These are phyloP conservation scores for Entelurus aequoreus DNA, from an alignment of 2,113 vertebrate species.

Conservation along the genomic window DNA sequence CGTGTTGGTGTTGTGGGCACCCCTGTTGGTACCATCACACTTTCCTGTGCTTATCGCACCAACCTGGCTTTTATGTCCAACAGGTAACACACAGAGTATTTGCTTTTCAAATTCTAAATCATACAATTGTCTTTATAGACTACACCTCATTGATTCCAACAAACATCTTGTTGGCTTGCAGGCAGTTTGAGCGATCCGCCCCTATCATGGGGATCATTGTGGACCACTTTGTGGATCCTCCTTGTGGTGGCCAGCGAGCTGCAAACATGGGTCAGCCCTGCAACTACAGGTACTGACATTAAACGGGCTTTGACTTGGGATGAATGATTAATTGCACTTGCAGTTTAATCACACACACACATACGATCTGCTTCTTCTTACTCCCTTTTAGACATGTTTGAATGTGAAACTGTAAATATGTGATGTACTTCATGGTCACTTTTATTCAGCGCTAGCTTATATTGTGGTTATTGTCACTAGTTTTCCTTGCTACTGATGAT, in stretches of 20 bases:
- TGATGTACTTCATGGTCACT: too few relatives aligned
- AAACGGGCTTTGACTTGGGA: not conserved
- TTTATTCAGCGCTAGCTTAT: too few relatives aligned
- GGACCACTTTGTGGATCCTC: slow-evolving; percentile 97
- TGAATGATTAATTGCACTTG: not conserved
- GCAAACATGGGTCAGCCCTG: slow-evolving; percentile 87
- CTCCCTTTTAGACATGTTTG: too few relatives aligned
- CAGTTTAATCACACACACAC: too few relatives aligned
- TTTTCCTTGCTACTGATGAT: too few relatives aligned
- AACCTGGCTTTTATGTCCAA: slow-evolving; percentile 97
- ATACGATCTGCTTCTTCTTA: too few relatives aligned
- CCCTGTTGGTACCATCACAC: slow-evolving; percentile 90
- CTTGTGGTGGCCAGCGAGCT: slow-evolving; percentile 68
- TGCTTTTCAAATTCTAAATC: too few relatives aligned
- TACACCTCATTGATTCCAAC: not conserved
- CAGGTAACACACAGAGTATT: slow-evolving; percentile 69
- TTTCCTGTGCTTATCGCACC: slow-evolving; percentile 96
- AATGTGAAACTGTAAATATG: too few relatives aligned
- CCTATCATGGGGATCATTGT: slow-evolving; percentile 99
- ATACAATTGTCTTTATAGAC: not conserved
- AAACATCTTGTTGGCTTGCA: slow-evolving; percentile 61
- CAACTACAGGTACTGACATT: slow-evolving; percentile 85
- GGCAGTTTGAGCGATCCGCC: slow-evolving; percentile 92
- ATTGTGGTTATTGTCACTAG: too few relatives aligned
- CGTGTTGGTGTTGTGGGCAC: slow-evolving; percentile 94